Conservation (phyloP, 2,888 invertebrate species). For the Hirtodrosophila alboralis region DNA sequence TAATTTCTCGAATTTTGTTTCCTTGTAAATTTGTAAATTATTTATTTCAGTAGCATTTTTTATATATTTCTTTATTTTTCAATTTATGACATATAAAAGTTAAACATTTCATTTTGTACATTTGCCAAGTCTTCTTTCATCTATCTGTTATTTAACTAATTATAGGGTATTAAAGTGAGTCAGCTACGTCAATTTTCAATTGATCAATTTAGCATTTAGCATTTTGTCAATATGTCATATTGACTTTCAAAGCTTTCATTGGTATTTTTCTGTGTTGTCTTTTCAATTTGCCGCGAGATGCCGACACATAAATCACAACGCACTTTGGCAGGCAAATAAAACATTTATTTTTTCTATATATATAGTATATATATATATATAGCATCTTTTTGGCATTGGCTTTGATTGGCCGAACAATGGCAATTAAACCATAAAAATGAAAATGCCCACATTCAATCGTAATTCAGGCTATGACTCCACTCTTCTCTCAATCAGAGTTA, state of each 20-base stretch:
- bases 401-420: slow-evolving; percentile 74
- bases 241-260: slow-evolving; percentile 14
- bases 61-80: too few relatives aligned
- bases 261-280: slow-evolving; percentile 18
- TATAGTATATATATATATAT: too few relatives aligned
- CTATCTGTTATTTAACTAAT: too few relatives aligned
- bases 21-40: too few relatives aligned
- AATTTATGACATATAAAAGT: too few relatives aligned
- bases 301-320: slow-evolving; percentile 59
- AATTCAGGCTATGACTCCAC: slow-evolving; percentile 13
- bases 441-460: slow-evolving; percentile 68
- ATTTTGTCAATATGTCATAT: slow-evolving; percentile 67
- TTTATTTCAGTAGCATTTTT: too few relatives aligned
- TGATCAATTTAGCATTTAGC: slow-evolving; percentile 71
- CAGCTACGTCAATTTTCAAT: slow-evolving; percentile 38
- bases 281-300: slow-evolving; percentile 54
- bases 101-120: too few relatives aligned
- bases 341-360: too few relatives aligned
- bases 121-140: too few relatives aligned
- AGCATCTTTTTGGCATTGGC: slow-evolving; percentile 54
- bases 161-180: slow-evolving; percentile 29
- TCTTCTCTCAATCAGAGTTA: slow-evolving; percentile 29
- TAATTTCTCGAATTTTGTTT: too few relatives aligned
- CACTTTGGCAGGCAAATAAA: slow-evolving; percentile 56
- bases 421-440: slow-evolving; percentile 76